Evolutionary conservation across 2,113 vertebrate species (phyloP).

Genomic region (Anser brachyrhynchus): DNA sequence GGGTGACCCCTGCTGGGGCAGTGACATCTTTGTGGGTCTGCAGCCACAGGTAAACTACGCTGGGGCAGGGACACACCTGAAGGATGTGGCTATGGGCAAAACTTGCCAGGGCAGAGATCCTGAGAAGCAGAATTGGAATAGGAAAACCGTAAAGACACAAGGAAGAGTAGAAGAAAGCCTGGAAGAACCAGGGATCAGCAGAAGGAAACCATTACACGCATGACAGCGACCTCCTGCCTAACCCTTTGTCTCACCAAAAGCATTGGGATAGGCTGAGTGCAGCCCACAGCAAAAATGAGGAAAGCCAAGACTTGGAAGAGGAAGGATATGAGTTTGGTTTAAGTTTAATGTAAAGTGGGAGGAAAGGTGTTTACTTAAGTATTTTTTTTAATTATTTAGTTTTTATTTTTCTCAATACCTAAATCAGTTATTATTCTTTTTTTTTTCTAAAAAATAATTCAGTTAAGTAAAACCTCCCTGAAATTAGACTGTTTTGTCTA

Average conservation of each 20-base stretch:
- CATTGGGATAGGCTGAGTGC: not conserved
- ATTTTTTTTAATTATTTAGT: not conserved
- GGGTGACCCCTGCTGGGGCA: rapidly evolving
- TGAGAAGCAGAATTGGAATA: not conserved
- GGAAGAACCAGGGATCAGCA: not conserved
- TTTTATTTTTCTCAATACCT: not conserved
- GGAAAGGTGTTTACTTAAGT: not conserved
- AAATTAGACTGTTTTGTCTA: not conserved
- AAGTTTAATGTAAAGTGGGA: not conserved
- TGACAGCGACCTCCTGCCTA: rapidly evolving
- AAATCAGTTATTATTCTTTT: not conserved
- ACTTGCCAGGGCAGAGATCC: not conserved
- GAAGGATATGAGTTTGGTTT: not conserved
- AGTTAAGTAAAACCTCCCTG: not conserved
- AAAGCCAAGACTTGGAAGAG: not conserved
- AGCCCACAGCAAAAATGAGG: not conserved
- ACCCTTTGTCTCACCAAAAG: not conserved
- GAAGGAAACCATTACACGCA: not conserved
- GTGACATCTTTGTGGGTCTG: not conserved
- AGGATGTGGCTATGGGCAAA: not conserved
- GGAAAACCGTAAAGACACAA: not conserved
- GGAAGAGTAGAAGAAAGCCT: not conserved
- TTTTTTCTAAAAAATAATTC: not conserved
- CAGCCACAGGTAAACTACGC: rapidly evolving
- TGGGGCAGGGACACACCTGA: not conserved